Conservation (phyloP, 2,113 vertebrate species). For the Eidolon helvum region DNA sequence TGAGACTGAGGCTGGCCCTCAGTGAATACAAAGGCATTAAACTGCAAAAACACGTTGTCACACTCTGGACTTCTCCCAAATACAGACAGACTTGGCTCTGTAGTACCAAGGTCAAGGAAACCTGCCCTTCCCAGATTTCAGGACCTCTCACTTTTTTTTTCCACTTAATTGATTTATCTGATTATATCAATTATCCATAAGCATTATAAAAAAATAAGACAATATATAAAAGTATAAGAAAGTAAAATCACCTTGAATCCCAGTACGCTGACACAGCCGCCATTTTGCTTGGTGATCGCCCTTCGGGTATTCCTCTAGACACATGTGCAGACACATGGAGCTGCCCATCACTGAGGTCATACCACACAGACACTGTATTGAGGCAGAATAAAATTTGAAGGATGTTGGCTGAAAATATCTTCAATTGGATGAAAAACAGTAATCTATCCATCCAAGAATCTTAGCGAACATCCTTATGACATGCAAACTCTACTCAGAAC, state of each 20-base stretch:
- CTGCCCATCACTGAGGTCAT: too few relatives aligned
- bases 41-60: rapidly evolving
- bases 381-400: background rate
- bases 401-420: background rate
- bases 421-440: background rate
- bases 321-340: rapidly evolving
- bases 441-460: background rate
- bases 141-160: background rate
- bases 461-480: background rate
- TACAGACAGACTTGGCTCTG: background rate
- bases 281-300: background rate
- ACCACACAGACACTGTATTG: too few relatives aligned
- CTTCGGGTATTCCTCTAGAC: background rate
- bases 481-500: background rate
- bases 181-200: background rate
- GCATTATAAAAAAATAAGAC: background rate
- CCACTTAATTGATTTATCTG: background rate
- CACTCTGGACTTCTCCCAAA: too few relatives aligned
- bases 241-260: background rate
- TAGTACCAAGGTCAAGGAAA: background rate
- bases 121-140: background rate
- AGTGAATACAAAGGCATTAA: rapidly evolving
- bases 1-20: background rate
- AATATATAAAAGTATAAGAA: background rate
- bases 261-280: background rate